Base-by-base conservation (phyloP, 1,140 invertebrate genomes). In the Euura lappo region DNA sequence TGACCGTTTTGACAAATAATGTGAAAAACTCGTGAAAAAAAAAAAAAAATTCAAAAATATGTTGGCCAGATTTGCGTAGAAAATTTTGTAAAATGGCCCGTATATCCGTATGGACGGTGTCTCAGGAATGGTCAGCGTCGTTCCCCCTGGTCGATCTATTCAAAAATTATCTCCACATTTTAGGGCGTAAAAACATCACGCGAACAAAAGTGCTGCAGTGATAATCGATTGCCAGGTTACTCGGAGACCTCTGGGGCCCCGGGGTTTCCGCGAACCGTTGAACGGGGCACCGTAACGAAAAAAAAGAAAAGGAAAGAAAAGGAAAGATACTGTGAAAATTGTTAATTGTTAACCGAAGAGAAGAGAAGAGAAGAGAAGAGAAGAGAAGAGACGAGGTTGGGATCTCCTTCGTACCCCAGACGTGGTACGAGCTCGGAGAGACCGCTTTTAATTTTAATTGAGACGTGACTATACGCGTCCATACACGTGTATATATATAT, bases 201-300 rank as follows among this genome's bases (percentile, higher is more conserved):
- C 11, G 69, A 70, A 44, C 69, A 47, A 28, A 28, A 70, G 69
- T 70, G 67, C 28, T 28, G 28, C 28, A 28, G 51, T 70, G 69
- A 47, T 47, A 70, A 70, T 70, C 69, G 69, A 70, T 68, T 68
- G 66, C 28, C 28, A 28, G 28, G 28, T 28, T 28, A 42, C 66
- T 42, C 8, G 51, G 51, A 8, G 10, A 10, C 66, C 8, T 10
- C 66, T 8, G 66, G 28, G 8, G 66, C 66, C 8, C 43, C 69
- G 69, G 69, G 43, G 44, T 70, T 70, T 70, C 69, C 69, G 69
- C 69, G 69, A 70, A 70, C 11, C 45, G 28, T 5, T 70, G 13
- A 28, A 28, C 69, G 69, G 45, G 7, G 4, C 69, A 70, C 6
- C 51, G 51, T 60, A 60, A 60, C 11, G 44, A 44, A 70, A 44